A percentile compares a stretch with the other conserved stretches of the same genome.
These are phyloP conservation scores for Trinorchestia longiramus DNA, from an alignment of 1,140 invertebrate species.

Conservation along the genomic window DNA sequence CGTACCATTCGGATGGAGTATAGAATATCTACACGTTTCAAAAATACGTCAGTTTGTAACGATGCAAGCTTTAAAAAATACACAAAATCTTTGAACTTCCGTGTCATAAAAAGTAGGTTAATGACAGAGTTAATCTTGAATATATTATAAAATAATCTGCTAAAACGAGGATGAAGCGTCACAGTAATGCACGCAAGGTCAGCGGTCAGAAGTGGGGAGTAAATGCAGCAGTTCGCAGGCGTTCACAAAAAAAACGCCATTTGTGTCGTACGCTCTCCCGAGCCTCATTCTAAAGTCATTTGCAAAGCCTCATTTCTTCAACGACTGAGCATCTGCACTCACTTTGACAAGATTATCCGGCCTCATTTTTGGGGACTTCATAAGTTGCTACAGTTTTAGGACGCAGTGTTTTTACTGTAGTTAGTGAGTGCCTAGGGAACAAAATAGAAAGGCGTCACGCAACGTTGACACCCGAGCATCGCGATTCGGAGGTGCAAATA, in stretches of 20 bases:
- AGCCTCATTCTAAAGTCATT: background rate
- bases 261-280: background rate
- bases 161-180: too few relatives aligned
- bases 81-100: too few relatives aligned
- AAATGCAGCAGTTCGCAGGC: background rate
- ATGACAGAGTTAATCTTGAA: too few relatives aligned
- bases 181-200: too few relatives aligned
- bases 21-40: too few relatives aligned
- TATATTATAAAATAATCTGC: too few relatives aligned
- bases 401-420: background rate
- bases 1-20: too few relatives aligned
- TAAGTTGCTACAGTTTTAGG: background rate
- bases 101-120: too few relatives aligned
- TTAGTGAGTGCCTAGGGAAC: background rate
- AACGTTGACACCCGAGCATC: background rate
- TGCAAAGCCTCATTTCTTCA: conserved; percentile 1
- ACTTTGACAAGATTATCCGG: background rate
- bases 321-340: background rate
- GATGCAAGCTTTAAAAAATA: too few relatives aligned
- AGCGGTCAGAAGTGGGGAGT: background rate
- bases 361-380: background rate
- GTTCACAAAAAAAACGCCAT: background rate
- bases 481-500: background rate
- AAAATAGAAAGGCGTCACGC: background rate
- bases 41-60: too few relatives aligned